These are phyloP conservation scores for Spheniscus humboldti DNA, from an alignment of 2,797 vertebrate species.

Conservation along the genomic window DNA sequence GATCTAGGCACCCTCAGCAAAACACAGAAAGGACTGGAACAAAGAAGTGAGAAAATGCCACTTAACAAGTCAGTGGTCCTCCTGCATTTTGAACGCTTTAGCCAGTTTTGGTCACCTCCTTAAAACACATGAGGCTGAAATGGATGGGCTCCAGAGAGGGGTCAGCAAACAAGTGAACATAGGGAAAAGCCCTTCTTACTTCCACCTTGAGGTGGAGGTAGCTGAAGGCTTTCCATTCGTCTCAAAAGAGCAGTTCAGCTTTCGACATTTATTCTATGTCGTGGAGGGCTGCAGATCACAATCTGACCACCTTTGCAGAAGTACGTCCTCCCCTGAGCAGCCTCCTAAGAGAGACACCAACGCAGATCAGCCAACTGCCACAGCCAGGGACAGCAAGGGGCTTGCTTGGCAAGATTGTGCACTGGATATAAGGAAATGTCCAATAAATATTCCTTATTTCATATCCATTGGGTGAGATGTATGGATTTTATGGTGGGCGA, in stretches of 20 bases:
- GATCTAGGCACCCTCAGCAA: neutral
- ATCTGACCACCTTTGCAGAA: neutral
- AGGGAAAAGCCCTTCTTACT: neutral
- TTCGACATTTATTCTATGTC: neutral
- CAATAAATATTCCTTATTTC: neutral
- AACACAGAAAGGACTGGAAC: neutral
- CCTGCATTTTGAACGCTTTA: neutral
- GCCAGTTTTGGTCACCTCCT: neutral
- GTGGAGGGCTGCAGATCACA: neutral
- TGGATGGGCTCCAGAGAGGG: neutral
- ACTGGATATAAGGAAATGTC: neutral
- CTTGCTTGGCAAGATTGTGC: neutral
- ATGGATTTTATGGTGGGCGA: neutral
- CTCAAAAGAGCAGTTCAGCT: neutral
- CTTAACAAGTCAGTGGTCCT: neutral
- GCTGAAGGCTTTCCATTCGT: neutral
- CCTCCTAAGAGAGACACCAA: neutral
- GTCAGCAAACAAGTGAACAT: neutral
- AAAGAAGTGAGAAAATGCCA: neutral
- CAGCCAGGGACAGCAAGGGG: neutral
- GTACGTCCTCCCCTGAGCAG: neutral
- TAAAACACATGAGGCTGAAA: neutral
- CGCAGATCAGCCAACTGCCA: neutral
- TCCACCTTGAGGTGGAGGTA: fast-evolving
- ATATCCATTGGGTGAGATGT: neutral